Evolutionary conservation across 2,888 invertebrate genomes (phyloP), one percentile per base, ranked within the genome.

Genomic region (Polyploca ridens): DNA sequence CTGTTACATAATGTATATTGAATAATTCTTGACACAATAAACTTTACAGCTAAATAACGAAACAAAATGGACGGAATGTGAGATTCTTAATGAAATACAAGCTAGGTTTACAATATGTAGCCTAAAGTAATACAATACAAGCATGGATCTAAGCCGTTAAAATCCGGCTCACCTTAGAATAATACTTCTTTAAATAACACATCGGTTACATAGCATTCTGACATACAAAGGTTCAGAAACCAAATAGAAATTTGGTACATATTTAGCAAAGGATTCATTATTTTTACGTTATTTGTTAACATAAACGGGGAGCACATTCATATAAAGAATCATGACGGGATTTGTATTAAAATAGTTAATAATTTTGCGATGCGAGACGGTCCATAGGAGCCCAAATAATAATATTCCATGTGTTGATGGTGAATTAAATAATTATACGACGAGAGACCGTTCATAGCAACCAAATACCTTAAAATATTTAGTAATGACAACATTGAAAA

Each of bases 21-120:
- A 90, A 91, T 87, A 88, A 83, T 74, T 85, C 77, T 79, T 77
- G 88, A 87, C 86, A 89, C 80, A 91, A 90, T 91, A 91, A 86
- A 89, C 84, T 90, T 86, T 91, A 91, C 78, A 92, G 91, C 92
- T 92, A 90, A 88, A 77, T 86, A 93, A 93, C 90, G 88, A 91
- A 93, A 91, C 75, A 88, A 89, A 87, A 90, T 93, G 94, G 94
- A 94, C 94, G 94, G 94, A 94, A 93, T 94, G 92, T 92, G 90
- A 91, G 90, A 92, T 90, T 88, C 90, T 83, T 88, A 88, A 78
- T 77, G 78, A 82, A 85, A 78, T 87, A 86, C 71, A 85, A 85
- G 83, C 86, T 54, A 81, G 70, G 60, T 69, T 65, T 67, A 72
- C 67, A 72, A 71, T 70, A 69, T 67, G 72, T 73, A 63, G 70